Base-by-base conservation (phyloP, 2,113 vertebrate genomes). In the Salvelinus fontinalis region DNA sequence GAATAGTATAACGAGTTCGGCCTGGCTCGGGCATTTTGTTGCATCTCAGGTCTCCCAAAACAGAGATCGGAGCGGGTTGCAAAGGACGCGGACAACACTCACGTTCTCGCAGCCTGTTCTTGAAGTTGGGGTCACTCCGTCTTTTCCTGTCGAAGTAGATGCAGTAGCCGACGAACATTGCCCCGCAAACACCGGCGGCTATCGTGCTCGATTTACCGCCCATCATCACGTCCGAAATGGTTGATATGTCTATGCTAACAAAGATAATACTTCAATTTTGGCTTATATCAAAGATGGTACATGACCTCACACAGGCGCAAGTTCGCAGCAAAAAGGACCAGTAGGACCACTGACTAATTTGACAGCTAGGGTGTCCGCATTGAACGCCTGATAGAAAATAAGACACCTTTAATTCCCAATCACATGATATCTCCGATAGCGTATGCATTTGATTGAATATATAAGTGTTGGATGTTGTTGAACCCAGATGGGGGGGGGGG, bases 101-200 rank as follows among this genome's bases (percentile, higher is more conserved):
- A 97, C 97, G 94, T 83, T 99, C 96, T 71, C 96, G 93, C 79
- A 98, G 95, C 78, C 95, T 91, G 93, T 92, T 97, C 94, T 95
- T 97, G 93, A 97, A 99, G 89, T 96, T 90, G 67, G 97, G 97
- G 92, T 98, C 97, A 82, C 94, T 97, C 87, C 97, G 92, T 68
- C 97, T 83, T 76, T 97, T 98, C 83, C 94, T 93, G 89, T 99
- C 97, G 82, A 97, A 99, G 73, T 99, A 98, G 78, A 98, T 94
- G 81, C 97, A 99, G 91, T 98, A 99, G 0, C 96, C 97, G 77
- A 98, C 92, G 49, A 99, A 92, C 13, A 98, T 92, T 24, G 97
- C 97, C 1, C 97, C 97, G 85, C 97, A 97, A 0, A 98, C 90
- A 0, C 97, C 97, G 6, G 96, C 97, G 29, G 97, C 97, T 67